Percentiles rank a stretch among this genome's conserved stretches.
These are phyloP conservation scores for Temnopleurus reevesii DNA, from an alignment of 53 echinoderm and acorn worm genomes.

Conservation along the genomic window DNA sequence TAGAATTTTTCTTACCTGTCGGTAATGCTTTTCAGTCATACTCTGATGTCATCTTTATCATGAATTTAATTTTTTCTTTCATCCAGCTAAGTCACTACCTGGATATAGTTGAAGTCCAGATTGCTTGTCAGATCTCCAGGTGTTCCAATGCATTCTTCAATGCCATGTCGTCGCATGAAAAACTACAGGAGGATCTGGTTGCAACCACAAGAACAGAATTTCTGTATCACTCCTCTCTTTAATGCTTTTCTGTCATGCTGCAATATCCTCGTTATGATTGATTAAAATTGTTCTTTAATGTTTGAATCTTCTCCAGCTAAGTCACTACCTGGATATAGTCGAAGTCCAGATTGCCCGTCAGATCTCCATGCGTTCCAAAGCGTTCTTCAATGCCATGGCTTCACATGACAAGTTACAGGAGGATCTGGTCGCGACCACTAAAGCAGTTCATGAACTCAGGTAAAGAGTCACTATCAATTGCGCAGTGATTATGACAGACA, in stretches of 20 bases:
- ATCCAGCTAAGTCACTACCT: slow-evolving; percentile 95
- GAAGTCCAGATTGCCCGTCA: slow-evolving; percentile 96
- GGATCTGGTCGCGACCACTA: slow-evolving; percentile 75
- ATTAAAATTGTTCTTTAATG: too few relatives aligned
- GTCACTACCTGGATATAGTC: slow-evolving; percentile 94
- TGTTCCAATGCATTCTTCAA: slow-evolving; percentile 97
- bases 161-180: slow-evolving; percentile 98
- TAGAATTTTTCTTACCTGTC: too few relatives aligned
- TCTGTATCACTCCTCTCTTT: too few relatives aligned
- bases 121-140: slow-evolving; percentile 91
- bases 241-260: too few relatives aligned
- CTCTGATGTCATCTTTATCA: too few relatives aligned
- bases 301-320: slow-evolving; percentile 79
- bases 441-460: slow-evolving; percentile 90
- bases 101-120: slow-evolving; percentile 95
- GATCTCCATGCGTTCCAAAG: slow-evolving; percentile 91
- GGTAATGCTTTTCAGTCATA: too few relatives aligned
- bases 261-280: too few relatives aligned
- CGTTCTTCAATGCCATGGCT: slow-evolving; percentile 99
- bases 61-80: too few relatives aligned
- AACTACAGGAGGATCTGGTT: slow-evolving; percentile 80
- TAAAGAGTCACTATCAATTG: background rate
- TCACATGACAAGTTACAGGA: slow-evolving; percentile 95
- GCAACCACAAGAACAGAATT: too few relatives aligned
- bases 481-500: too few relatives aligned